Percentiles rank a stretch among this genome's conserved stretches.
These are phyloP conservation scores for Urocyon cinereoargenteus DNA, from an alignment of 2,797 vertebrate genomes.

Conservation along the genomic window DNA sequence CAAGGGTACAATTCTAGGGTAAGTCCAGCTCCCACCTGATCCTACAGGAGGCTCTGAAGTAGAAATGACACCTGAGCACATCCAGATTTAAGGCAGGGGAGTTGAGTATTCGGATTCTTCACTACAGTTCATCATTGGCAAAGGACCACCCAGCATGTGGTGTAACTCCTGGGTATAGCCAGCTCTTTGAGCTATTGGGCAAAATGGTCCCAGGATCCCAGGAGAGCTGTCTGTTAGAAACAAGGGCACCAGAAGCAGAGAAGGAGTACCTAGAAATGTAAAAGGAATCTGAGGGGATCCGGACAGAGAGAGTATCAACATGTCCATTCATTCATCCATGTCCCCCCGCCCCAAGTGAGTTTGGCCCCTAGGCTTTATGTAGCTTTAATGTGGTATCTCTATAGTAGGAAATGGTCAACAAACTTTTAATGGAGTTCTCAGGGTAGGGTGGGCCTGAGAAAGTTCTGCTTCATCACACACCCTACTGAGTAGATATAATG, in stretches of 20 bases:
- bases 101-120: not conserved
- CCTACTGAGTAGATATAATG: not conserved
- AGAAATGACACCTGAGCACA: not conserved
- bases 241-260: not conserved
- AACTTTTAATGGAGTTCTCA: not conserved
- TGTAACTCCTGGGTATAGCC: not conserved
- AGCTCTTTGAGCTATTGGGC: not conserved
- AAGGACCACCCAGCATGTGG: not conserved
- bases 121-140: not conserved
- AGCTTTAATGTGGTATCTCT: not conserved
- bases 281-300: not conserved
- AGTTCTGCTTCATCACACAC: not conserved
- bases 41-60: not conserved
- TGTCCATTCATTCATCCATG: not conserved
- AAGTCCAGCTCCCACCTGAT: not conserved
- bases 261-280: not conserved
- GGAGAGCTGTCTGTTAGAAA: not conserved
- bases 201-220: not conserved
- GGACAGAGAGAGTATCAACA: not conserved
- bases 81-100: not conserved
- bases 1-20: not conserved
- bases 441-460: not conserved
- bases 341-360: not conserved
- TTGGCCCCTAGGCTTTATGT: not conserved
- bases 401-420: not conserved